Base-by-base conservation (phyloP, 2,113 vertebrate species). In the Lates calcarifer region DNA sequence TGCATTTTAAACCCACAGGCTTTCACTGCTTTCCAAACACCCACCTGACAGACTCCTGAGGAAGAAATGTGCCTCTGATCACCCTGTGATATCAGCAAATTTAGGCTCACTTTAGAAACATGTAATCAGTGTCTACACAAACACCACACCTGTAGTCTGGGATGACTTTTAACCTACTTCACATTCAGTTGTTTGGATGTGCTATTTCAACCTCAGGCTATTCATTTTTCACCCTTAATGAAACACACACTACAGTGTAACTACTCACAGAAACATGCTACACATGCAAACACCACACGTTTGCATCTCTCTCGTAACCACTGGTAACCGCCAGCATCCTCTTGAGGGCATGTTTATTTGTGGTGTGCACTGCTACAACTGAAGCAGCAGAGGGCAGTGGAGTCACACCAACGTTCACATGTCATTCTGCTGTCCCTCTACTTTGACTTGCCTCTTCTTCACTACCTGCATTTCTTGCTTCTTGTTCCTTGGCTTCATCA, bases 301-400 rank as follows among this genome's bases (percentile, higher is more conserved):
- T 26, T 6, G 1, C 64, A 33, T 20, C 62, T 49, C 29, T 56
- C 49, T 47, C 9, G 43, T 76, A 77, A 75, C 79, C 33, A 66
- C 4, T 43, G 51, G 66, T 60, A 85, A 81, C 56, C 71, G 71
- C 4, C 31, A 49, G 24, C 71, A 43, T 64, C 69, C 33, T 55
- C 1, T 3, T 5, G 3, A 28, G 17, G 24, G 5, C 11, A 7
- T 15, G 33, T 55, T 13, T 14, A 17, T 43, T 29, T 72, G 35
- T 56, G 18, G 17, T 53, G 15, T 90, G 89, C 62, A 85, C 51
- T 55, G 35, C 57, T 66, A 57, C 24, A 66, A 20, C 1, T 18
- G 10, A 12, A 43, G 47, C 92, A 91, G 66, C 82, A 92, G 93
- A 49, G 87, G 89, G 82, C 80, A 86, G 78, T 20, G 57, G 37